These are phyloP conservation scores for Suncus etruscus DNA, from an alignment of 2,113 vertebrate species.

Conservation along the genomic window DNA sequence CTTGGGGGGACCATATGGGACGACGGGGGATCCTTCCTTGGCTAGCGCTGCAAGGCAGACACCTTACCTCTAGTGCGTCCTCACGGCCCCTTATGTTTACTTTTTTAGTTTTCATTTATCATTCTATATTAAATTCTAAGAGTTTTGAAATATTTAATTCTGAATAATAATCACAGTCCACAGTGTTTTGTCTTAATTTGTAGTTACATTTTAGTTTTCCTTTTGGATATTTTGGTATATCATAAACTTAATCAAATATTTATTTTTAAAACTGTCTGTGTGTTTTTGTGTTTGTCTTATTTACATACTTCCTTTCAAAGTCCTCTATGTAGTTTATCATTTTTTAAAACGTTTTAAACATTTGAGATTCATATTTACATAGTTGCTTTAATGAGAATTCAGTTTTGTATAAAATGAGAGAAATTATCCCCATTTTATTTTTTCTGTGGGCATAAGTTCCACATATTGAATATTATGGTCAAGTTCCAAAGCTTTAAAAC, in stretches of 20 bases:
- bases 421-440: not conserved
- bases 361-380: not conserved
- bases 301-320: not conserved
- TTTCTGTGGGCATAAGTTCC: not conserved
- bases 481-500: slow-evolving; percentile 6
- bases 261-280: not conserved
- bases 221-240: slow-evolving; percentile 4
- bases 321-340: not conserved
- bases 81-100: too few species aligned
- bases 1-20: too few species aligned
- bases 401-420: not conserved
- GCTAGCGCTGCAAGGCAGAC: too few species aligned
- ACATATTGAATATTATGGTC: not conserved
- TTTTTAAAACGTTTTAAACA: not conserved
- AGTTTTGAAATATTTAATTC: slow-evolving; percentile 22
- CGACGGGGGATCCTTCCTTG: too few species aligned
- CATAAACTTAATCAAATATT: slow-evolving; percentile 26
- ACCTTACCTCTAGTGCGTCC: too few species aligned
- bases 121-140: slow-evolving; percentile 27
- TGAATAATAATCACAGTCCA: not conserved
- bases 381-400: not conserved
- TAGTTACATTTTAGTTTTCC: not conserved
- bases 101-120: not conserved
- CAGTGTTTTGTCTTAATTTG: slow-evolving; percentile 2
- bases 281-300: not conserved